phyloP scores from a whole-genome alignment of 2,888 invertebrate species.

The Meta bourneti region DNA sequence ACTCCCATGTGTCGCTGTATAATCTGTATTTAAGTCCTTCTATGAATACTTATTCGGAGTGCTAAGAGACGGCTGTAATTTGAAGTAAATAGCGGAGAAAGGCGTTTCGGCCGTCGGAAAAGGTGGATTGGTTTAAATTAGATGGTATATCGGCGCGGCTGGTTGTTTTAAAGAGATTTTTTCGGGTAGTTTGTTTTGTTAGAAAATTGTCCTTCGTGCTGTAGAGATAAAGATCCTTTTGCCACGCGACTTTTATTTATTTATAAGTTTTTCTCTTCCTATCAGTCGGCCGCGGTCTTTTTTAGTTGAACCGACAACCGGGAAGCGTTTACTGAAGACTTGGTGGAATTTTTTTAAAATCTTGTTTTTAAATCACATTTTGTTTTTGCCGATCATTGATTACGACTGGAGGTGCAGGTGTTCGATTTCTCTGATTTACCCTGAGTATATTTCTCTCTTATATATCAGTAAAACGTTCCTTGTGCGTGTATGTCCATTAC shows the following conservation, averaged over 20 bases:
- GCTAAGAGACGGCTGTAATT: not conserved
- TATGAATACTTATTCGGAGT: not conserved
- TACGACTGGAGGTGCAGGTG: no score
- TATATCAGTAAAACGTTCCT: no score
- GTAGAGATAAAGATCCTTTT: not conserved
- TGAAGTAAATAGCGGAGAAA: not conserved
- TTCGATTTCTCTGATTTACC: no score
- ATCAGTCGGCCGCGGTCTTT: no score
- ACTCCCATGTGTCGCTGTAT: constrained; percentile 34
- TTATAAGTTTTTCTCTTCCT: no score
- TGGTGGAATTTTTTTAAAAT: no score
- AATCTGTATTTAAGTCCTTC: constrained; percentile 51
- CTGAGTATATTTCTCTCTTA: no score
- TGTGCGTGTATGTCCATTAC: no score
- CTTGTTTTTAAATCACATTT: no score
- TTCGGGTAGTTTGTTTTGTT: not conserved
- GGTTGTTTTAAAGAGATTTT: not conserved
- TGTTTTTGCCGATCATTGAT: no score
- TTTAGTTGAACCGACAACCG: no score
- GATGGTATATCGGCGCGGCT: not conserved
- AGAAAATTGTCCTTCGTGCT: not conserved
- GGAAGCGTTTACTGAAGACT: no score
- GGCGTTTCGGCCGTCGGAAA: not conserved
- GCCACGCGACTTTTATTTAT: not conserved
- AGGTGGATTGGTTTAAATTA: not conserved